Base-by-base conservation (phyloP, 1,140 invertebrate species). In the Leptoteleia sp. region DNA sequence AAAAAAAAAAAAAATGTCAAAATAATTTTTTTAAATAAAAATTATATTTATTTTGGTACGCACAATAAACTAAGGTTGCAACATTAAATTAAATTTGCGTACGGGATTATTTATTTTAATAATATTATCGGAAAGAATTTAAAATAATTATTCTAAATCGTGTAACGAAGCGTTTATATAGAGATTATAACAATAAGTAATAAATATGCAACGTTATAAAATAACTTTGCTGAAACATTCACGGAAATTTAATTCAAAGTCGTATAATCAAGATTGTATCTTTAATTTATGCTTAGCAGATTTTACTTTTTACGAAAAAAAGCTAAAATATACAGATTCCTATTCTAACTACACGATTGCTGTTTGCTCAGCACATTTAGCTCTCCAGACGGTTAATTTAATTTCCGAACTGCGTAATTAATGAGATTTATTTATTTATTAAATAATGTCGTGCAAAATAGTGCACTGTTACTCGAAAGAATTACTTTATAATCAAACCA, bases 351-450 rank as follows among this genome's bases (percentile, higher is more conserved):
- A 40, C 25, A 54, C 33, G 7, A 38, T 22, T 54, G 35, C 35
- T 40, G 35, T 54, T 40, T 54, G 35, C 35, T 54, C 35, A 40
- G 13, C 19, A 25, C 19, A 40, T 54, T 54, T 38, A 54, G 35
- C 35, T 40, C 12, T 54, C 27, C 16, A 12, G n/a, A 4, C 11
- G 35, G 33, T 54, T 54, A 54, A 38, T 54, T 54, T 54, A 54
- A 54, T 54, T 54, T 54, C 27, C 50, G 9, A 54, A 38, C 4
- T 9, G 35, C 3, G 31, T 52, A 35, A 54, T 54, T 54, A 17
- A 57, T 57, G 8, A 42, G 52, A 16, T 29, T 42, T 57, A 29
- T 42, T 42, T 57, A 29, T 38, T 57, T 16, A 42, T 38, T 57
- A 29, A 57, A 40, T 40, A 40, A 7, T 31, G 7, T 13, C 9